phyloP scores from a whole-genome alignment of 2,888 invertebrate species.

The Drosophila anomalipes region DNA sequence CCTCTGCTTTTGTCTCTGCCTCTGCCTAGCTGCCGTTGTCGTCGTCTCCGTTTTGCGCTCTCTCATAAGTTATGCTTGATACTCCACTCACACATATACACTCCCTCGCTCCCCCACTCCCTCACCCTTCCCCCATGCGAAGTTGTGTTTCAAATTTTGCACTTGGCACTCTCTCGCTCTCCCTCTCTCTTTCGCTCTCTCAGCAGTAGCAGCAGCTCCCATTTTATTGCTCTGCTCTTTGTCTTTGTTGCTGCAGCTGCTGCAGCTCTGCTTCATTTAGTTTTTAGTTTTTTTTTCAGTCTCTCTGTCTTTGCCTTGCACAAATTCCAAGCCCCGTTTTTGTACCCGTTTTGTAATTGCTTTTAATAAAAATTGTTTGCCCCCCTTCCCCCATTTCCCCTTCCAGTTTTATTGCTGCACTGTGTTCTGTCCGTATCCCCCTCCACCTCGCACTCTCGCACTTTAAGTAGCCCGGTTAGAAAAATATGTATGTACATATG shows the following conservation, averaged over 20 bases:
- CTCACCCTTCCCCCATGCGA: constrained; percentile 45
- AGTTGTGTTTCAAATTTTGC: constrained; percentile 79
- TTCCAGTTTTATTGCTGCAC: constrained; percentile 42
- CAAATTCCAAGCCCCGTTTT: constrained; percentile 68
- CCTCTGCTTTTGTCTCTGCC: constrained; percentile 25
- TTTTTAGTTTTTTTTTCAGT: constrained; percentile 46
- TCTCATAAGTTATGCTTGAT: constrained; percentile 73
- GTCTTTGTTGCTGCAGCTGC: constrained; percentile 64
- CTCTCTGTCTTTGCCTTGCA: constrained; percentile 61
- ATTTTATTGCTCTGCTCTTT: constrained; percentile 65
- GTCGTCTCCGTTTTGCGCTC: constrained; percentile 50
- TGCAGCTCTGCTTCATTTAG: constrained; percentile 67
- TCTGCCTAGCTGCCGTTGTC: constrained; percentile 58
- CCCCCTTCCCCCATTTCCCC: constrained; percentile 25
- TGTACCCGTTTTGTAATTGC: constrained; percentile 75
- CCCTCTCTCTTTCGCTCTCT: constrained; percentile 27
- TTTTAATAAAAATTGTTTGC: constrained; percentile 76
- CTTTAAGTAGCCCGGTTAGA: constrained; percentile 56
- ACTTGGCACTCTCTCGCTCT: constrained; percentile 64
- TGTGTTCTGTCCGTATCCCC: constrained; percentile 44
- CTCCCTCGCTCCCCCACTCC: constrained; percentile 23
- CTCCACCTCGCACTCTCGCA: constrained; percentile 3
- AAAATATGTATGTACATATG: constrained; percentile 26
- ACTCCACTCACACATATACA: constrained; percentile 37
- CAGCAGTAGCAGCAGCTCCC: constrained; percentile 42